Conservation (phyloP, 1,140 invertebrate genomes). For the Amphibalanus amphitrite region DNA sequence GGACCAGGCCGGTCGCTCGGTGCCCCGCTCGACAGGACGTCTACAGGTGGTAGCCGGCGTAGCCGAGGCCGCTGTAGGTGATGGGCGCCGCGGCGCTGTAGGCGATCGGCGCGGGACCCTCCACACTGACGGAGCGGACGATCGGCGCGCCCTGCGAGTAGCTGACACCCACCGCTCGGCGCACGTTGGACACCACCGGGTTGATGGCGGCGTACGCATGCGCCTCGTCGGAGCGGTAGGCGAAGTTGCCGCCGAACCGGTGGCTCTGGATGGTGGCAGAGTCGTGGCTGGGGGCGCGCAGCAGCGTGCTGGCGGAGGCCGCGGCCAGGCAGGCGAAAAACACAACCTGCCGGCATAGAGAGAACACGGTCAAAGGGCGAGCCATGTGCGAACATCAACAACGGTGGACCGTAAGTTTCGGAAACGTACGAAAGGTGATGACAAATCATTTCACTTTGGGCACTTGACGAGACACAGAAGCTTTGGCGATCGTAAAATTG, state of each 20-base stretch:
- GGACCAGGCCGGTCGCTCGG: too few relatives aligned
- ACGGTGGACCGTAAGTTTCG: too few relatives aligned
- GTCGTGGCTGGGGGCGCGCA: conserved; percentile 32
- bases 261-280: conserved; percentile 34
- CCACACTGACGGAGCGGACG: conserved; percentile 15
- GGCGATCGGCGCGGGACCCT: conserved; percentile 13
- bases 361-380: too few relatives aligned
- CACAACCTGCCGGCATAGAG: not conserved
- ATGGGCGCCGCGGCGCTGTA: conserved; percentile 7
- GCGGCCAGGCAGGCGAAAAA: not conserved
- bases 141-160: conserved; percentile 15
- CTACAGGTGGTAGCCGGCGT: not conserved
- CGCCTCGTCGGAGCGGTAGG: conserved; percentile 33
- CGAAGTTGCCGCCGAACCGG: conserved; percentile 36
- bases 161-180: conserved; percentile 23
- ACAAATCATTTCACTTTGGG: too few relatives aligned
- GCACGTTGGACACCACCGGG: conserved; percentile 28
- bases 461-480: too few relatives aligned
- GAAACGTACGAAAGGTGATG: too few relatives aligned
- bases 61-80: conserved; percentile 7
- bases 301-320: not conserved
- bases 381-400: too few relatives aligned
- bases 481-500: too few relatives aligned
- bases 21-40: too few relatives aligned
- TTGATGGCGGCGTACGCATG: conserved; percentile 32